These are phyloP conservation scores for Bothrops jararaca DNA, from an alignment of 2,113 vertebrate genomes.

Conservation along the genomic window DNA sequence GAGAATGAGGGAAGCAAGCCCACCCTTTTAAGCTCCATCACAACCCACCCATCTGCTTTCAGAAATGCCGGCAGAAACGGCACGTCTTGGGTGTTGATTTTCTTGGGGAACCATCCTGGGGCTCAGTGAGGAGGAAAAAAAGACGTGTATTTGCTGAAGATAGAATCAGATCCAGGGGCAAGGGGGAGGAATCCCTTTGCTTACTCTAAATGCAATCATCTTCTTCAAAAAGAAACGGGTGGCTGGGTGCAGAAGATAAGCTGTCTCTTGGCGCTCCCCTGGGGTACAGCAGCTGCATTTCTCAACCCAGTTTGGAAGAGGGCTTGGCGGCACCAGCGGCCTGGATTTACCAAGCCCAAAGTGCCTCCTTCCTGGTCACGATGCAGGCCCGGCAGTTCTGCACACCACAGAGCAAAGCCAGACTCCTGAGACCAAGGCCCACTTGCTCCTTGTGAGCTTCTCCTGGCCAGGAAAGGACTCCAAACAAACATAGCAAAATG, in stretches of 20 bases:
- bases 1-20: conserved; percentile 22
- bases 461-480: background rate
- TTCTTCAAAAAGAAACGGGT: conserved; percentile 11
- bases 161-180: conserved; percentile 41
- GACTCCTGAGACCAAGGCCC: background rate
- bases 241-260: background rate
- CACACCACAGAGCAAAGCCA: background rate
- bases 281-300: background rate
- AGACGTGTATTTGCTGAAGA: conserved; percentile 49
- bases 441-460: background rate
- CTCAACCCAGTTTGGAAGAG: too few relatives aligned
- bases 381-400: background rate
- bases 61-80: conserved; percentile 53
- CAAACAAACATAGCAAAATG: background rate
- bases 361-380: background rate
- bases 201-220: conserved; percentile 8
- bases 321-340: background rate
- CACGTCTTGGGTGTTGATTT: conserved; percentile 52
- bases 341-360: background rate
- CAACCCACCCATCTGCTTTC: conserved; percentile 47
- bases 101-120: conserved; percentile 46
- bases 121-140: conserved; percentile 44
- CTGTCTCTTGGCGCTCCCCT: background rate
- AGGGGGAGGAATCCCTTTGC: conserved; percentile 20
- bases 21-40: conserved; percentile 41